Conservation (phyloP, 2,113 vertebrate species). For the Casuarius casuarius region DNA sequence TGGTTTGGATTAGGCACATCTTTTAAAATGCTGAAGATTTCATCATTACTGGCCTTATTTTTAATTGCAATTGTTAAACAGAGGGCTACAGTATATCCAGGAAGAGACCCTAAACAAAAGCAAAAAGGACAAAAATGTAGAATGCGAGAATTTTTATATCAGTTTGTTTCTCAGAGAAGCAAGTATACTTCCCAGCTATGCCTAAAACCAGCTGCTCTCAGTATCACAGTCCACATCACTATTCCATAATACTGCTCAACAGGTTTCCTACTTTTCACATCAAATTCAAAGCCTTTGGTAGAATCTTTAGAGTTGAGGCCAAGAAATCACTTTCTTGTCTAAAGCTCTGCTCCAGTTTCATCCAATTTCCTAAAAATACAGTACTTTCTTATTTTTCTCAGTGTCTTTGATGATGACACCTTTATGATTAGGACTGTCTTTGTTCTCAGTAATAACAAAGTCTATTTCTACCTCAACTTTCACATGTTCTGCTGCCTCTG, state of each 20-base stretch:
- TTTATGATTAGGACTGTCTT: neutral
- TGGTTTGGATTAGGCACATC: constrained; percentile 93
- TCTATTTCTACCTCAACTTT: neutral
- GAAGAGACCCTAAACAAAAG: constrained; percentile 84
- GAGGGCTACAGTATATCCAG: constrained; percentile 87
- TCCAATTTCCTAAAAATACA: neutral
- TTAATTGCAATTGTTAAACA: constrained; percentile 92
- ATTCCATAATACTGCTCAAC: neutral
- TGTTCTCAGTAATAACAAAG: neutral
- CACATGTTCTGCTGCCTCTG: neutral
- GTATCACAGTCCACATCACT: neutral
- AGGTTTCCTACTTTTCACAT: neutral
- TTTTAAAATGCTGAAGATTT: constrained; percentile 92
- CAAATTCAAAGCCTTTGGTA: neutral
- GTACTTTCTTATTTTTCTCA: neutral
- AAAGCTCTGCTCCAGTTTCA: neutral
- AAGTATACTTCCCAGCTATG: neutral
- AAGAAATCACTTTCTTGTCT: neutral
- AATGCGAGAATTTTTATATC: neutral
- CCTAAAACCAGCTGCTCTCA: neutral
- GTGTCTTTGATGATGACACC: neutral
- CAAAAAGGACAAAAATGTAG: neutral
- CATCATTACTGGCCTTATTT: constrained; percentile 93
- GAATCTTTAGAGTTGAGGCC: neutral
- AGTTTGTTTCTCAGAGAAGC: neutral